Conservation (phyloP, 64 coral and sea anemone species). For the Montipora capricornis region DNA sequence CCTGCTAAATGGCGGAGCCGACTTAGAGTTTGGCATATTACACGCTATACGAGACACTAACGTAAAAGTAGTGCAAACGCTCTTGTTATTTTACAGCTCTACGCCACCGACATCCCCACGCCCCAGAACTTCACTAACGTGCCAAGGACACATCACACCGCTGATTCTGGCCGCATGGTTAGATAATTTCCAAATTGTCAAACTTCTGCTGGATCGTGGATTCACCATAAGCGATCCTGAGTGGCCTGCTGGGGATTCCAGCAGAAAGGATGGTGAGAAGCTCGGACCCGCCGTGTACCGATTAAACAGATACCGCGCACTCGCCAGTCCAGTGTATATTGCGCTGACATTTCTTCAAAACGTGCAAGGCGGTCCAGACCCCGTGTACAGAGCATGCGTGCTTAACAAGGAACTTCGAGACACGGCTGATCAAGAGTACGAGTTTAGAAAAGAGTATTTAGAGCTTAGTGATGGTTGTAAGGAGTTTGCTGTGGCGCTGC, state of each 20-base stretch:
- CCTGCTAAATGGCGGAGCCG: constrained; percentile 11
- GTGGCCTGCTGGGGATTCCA: neutral
- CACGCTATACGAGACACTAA: constrained; percentile 8
- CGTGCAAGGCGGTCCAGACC: constrained; percentile 16
- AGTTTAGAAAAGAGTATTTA: constrained; percentile 45
- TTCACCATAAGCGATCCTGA: constrained; percentile 8
- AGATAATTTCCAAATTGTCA: constrained; percentile 31
- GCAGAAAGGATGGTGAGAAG: neutral
- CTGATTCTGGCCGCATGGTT: constrained; percentile 33
- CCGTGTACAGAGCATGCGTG: constrained; percentile 10
- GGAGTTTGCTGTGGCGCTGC: constrained; percentile 27
- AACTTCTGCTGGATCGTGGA: constrained; percentile 13
- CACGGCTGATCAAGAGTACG: constrained; percentile 31
- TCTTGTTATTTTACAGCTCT: neutral
- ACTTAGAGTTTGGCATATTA: constrained; percentile 7
- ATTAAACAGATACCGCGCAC: constrained; percentile 30
- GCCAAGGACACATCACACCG: constrained; percentile 3
- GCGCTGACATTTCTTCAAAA: constrained; percentile 24
- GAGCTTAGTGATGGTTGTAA: constrained; percentile 37
- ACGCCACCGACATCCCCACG: neutral
- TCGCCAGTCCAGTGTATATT: constrained; percentile 26
- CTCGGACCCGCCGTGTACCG: constrained; percentile 22
- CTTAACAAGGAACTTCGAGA: constrained; percentile 22
- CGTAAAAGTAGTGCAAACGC: neutral
- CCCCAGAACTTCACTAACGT: neutral